Conservation (phyloP, 2,888 invertebrate genomes). For the Lapara coniferarum region DNA sequence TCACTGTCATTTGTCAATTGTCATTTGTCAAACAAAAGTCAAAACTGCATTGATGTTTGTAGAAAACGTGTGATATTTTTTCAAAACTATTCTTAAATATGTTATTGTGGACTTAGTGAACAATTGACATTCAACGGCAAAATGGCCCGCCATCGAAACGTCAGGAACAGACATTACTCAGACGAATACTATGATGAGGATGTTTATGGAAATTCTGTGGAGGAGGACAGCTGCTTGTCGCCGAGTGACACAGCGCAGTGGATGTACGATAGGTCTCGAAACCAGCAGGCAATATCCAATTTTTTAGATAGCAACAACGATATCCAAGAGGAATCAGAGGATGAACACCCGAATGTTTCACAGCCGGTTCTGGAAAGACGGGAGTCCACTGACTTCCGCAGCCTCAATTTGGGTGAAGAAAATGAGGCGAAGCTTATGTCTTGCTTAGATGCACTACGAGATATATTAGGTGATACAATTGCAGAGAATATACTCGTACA, state of each 20-base stretch:
- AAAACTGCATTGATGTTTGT: slow-evolving; percentile 36
- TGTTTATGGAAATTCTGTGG: slow-evolving; percentile 96
- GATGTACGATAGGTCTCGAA: slow-evolving; percentile 91
- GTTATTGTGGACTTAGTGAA: slow-evolving; percentile 14
- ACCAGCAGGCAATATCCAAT: slow-evolving; percentile 88
- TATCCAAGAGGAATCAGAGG: slow-evolving; percentile 87
- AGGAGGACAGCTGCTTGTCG: slow-evolving; percentile 95
- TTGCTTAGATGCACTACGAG: slow-evolving; percentile 92
- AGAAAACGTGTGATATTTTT: slow-evolving; percentile 45
- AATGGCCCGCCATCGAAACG: slow-evolving; percentile 95
- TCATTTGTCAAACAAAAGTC: slow-evolving; percentile 31
- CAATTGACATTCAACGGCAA: slow-evolving; percentile 27
- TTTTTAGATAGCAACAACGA: slow-evolving; percentile 90
- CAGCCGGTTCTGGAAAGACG: slow-evolving; percentile 58
- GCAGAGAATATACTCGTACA: slow-evolving; percentile 89
- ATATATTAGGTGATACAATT: slow-evolving; percentile 90
- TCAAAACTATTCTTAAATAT: slow-evolving; percentile 26
- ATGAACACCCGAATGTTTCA: slow-evolving; percentile 58
- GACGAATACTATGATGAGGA: slow-evolving; percentile 97
- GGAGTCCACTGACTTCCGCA: slow-evolving; percentile 78
- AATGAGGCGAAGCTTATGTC: slow-evolving; percentile 90
- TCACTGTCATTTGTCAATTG: slow-evolving; percentile 3
- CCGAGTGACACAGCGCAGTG: slow-evolving; percentile 94
- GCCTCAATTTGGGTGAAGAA: slow-evolving; percentile 83
- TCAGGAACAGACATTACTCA: slow-evolving; percentile 92